Evolutionary conservation across 2,888 invertebrate genomes (phyloP).

Genomic region (Theodoxus fluviatilis): DNA sequence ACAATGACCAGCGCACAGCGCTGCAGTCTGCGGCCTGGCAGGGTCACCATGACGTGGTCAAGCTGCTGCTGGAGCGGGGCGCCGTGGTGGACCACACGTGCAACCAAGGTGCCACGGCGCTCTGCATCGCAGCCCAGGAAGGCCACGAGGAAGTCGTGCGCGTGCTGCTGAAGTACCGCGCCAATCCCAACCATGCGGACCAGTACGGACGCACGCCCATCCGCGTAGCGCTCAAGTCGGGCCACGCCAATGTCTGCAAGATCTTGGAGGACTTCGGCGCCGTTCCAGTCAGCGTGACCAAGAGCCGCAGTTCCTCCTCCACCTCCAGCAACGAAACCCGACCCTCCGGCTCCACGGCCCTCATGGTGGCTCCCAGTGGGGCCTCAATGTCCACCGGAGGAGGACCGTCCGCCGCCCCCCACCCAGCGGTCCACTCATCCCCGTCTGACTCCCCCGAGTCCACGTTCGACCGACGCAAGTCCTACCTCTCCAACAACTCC

Average conservation of each 20-base stretch:
- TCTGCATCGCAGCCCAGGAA: conserved; percentile 93
- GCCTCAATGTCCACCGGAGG: background rate
- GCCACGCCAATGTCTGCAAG: conserved; percentile 80
- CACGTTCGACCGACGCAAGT: conserved; percentile 66
- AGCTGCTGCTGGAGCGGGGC: conserved; percentile 77
- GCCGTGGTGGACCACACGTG: conserved; percentile 89
- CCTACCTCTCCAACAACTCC: conserved; percentile 63
- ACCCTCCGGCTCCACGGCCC: too few species aligned
- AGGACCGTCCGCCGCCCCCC: background rate
- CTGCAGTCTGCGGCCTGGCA: conserved; percentile 96
- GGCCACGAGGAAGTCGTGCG: conserved; percentile 92
- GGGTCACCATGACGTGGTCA: conserved; percentile 85
- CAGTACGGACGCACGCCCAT: conserved; percentile 65
- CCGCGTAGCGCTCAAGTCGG: conserved; percentile 89
- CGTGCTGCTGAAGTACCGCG: conserved; percentile 68
- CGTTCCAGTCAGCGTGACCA: conserved; percentile 62
- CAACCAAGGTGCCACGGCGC: conserved; percentile 93
- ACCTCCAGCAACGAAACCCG: conserved; percentile 52
- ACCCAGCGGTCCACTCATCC: conserved; percentile 38
- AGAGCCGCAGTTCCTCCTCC: conserved; percentile 51
- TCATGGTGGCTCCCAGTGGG: background rate
- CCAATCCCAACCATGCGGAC: conserved; percentile 67
- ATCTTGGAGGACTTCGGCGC: conserved; percentile 71
- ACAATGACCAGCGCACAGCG: conserved; percentile 75
- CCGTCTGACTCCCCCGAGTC: conserved; percentile 64